Evolutionary conservation across 2,797 vertebrate genomes (phyloP), one percentile per base, ranked within the genome.

Genomic region (Chelidonichthys spinosus): DNA sequence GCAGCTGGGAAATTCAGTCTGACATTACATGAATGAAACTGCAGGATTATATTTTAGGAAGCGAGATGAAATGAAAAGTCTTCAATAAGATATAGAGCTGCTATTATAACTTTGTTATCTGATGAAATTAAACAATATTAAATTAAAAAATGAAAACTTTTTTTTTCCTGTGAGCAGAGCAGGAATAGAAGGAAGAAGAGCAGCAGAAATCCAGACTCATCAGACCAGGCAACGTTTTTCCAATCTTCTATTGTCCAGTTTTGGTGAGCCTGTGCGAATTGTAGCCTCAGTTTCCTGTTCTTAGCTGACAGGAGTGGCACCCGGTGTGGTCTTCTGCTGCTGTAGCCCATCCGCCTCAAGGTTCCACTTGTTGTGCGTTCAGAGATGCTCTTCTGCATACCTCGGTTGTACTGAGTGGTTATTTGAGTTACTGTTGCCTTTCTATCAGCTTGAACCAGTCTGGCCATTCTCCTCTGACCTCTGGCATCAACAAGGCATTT

Each of bases 401-500:
- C 25, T 25, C 25, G 25, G 25, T 25, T 25, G 25, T 25, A 25
- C 1, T 2, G 25, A 25, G 25, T 1, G 25, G 25, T 25, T 25
- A 25, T 25, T 25, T 25, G 25, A 25, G 25, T 25, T 25, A 25
- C 25, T 25, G 25, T 25, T 25, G 25, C 25, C 25, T 25, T 25
- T 25, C 25, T 70, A 73, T 79, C 68, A 79, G 36, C 59, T 82
- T 36, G 6, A 81, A 84, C 59, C 72, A 75, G 72, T 79, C 63
- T 64, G 50, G 39, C 56, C 72, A 75, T 85, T 85, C 65, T 79
- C 62, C 68, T 84, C 74, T 78, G 72, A 83, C 81, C 83, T 84
- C 75, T 85, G 79, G 81, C 85, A 90, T 86, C 85, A 85, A 75
- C 63, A 66, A 81, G 56, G 33, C 63, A 76, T 82, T 81, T 89